Evolutionary conservation across 2,113 vertebrate genomes (phyloP).

Genomic region (Myodes glareolus): DNA sequence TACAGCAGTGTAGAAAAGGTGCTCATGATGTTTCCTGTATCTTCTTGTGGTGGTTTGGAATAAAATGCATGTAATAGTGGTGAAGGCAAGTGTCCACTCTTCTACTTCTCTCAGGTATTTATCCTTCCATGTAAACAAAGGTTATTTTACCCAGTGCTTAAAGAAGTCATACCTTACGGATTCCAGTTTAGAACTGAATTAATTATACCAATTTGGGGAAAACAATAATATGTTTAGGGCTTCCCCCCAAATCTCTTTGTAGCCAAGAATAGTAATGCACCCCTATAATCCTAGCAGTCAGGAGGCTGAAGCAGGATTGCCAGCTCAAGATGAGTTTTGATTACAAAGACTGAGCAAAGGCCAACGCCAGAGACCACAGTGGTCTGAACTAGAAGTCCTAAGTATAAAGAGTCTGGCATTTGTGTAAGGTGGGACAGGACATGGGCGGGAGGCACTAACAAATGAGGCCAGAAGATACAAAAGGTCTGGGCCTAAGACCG

Average conservation of each 20-base stretch:
- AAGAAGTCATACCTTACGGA: not conserved
- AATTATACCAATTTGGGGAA: not conserved
- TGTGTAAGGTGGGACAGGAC: no score
- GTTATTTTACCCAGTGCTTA: not conserved
- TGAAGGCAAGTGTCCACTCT: no score
- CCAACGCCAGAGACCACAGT: no score
- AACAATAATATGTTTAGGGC: not conserved
- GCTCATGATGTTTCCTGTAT: rapidly evolving
- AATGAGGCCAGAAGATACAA: no score
- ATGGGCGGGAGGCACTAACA: no score
- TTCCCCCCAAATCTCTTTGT: not conserved
- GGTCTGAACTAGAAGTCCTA: no score
- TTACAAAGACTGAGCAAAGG: not conserved
- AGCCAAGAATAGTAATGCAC: not conserved
- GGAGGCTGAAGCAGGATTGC: not conserved
- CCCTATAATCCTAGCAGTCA: not conserved
- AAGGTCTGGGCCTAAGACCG: no score
- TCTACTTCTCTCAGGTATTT: not conserved
- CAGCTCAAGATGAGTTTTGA: not conserved
- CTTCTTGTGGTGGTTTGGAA: not conserved
- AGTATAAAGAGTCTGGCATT: no score
- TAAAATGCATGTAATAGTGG: not conserved
- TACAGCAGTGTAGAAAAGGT: not conserved
- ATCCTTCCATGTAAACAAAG: not conserved
- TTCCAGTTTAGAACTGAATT: not conserved